These are phyloP conservation scores for Scrobipalpa costella DNA, from an alignment of 2,888 invertebrate genomes.

Conservation along the genomic window DNA sequence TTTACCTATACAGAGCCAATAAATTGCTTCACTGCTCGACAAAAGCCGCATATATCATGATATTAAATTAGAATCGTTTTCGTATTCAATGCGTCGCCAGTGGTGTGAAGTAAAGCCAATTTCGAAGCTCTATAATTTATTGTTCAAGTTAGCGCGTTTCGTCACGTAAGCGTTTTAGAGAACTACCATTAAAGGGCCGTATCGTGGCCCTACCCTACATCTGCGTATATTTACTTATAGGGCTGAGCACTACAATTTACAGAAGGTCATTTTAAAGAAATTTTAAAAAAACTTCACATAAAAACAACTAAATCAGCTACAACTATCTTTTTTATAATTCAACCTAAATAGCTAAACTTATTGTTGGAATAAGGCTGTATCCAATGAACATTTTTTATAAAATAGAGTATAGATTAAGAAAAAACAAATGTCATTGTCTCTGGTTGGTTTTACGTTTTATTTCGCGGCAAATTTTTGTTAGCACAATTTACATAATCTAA, in stretches of 20 bases:
- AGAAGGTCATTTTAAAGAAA: too few species aligned
- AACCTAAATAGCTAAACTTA: too few species aligned
- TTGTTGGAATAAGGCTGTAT: too few species aligned
- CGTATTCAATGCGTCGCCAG: slow-evolving; percentile 16
- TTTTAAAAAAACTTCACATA: background rate
- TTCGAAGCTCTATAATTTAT: slow-evolving; percentile 34
- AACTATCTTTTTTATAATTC: too few species aligned
- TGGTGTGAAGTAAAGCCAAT: slow-evolving; percentile 18
- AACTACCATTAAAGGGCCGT: slow-evolving; percentile 44
- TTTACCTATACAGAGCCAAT: background rate
- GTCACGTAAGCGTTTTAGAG: slow-evolving; percentile 44
- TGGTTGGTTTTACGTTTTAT: too few species aligned
- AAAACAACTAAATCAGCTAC: too few species aligned
- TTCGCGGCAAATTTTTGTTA: too few species aligned
- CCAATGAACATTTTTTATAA: too few species aligned
- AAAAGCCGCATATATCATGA: background rate
- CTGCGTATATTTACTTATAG: background rate
- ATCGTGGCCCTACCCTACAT: slow-evolving; percentile 32
- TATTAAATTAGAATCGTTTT: slow-evolving; percentile 10
- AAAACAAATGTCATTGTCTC: too few species aligned
- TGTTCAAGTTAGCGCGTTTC: slow-evolving; percentile 42
- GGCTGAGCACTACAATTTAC: background rate
- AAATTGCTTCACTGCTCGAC: background rate
- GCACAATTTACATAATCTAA: too few species aligned
- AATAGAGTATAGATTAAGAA: too few species aligned